Percentiles rank a stretch among this genome's conserved stretches.
phyloP scores from a whole-genome alignment of 2,888 invertebrate species.

The Adelphocoris suturalis region DNA sequence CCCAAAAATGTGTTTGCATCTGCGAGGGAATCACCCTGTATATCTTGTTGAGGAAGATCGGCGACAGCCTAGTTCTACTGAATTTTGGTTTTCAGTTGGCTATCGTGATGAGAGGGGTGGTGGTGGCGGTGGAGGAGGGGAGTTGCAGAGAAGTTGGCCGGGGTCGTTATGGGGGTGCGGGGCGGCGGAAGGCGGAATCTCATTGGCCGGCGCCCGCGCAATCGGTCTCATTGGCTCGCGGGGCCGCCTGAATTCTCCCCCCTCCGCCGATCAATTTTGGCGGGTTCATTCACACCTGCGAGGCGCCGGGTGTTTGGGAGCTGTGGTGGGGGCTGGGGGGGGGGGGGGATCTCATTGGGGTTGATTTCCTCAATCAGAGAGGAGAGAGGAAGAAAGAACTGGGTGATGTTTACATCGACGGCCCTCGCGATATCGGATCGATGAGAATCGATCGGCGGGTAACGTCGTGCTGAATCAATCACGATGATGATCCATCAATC shows the following conservation, averaged over 20 bases:
- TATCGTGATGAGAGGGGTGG: not conserved
- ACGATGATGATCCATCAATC: no score
- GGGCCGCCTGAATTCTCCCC: not conserved
- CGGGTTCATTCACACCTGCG: slow-evolving; percentile 52
- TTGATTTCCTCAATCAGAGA: not conserved
- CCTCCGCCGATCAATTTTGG: slow-evolving; percentile 55
- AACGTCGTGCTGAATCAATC: no score
- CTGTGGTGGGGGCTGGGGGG: not conserved
- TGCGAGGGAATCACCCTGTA: no score
- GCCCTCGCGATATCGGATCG: no score
- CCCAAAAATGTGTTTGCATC: no score
- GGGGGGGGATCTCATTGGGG: slow-evolving; percentile 10
- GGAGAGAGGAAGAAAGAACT: no score
- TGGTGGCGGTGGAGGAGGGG: not conserved
- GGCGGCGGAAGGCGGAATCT: slow-evolving; percentile 8
- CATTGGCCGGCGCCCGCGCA: slow-evolving; percentile 46
- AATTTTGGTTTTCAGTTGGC: not conserved
- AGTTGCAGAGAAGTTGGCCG: slow-evolving; percentile 57
- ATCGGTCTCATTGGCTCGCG: slow-evolving; percentile 52
- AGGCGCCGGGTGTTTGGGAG: not conserved
- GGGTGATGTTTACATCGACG: no score
- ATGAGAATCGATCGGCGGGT: no score
- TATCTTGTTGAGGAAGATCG: no score
- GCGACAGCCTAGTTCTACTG: not conserved
- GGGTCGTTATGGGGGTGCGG: slow-evolving; percentile 43